Evolutionary conservation across 2,113 vertebrate genomes (phyloP).

Genomic region (Mobula birostris): DNA sequence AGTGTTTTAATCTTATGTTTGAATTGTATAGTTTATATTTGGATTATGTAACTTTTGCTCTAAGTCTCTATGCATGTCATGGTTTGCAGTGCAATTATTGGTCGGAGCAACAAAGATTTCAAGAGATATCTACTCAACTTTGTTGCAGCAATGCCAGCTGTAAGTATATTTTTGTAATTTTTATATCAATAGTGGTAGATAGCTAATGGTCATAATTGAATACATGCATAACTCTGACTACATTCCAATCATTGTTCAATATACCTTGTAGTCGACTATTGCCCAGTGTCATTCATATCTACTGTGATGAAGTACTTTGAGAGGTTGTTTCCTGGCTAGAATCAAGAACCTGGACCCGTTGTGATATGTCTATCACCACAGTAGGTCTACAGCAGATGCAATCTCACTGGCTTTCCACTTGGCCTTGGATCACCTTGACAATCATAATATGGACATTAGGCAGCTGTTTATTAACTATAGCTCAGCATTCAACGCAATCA

Average conservation of each 20-base stretch:
- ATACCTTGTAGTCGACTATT: not conserved
- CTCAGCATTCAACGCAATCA: too few species aligned
- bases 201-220: not conserved
- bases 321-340: too few species aligned
- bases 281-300: too few species aligned
- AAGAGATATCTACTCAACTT: conserved; percentile 91
- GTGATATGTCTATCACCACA: too few species aligned
- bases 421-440: too few species aligned
- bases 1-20: conserved; percentile 40
- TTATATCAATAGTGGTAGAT: conserved; percentile 25
- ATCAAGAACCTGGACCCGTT: too few species aligned
- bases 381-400: too few species aligned
- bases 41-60: conserved; percentile 40
- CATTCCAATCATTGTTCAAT: not conserved
- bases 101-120: conserved; percentile 90
- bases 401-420: too few species aligned
- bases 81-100: conserved; percentile 95
- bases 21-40: conserved; percentile 39
- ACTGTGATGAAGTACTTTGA: too few species aligned
- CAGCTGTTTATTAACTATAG: too few species aligned
- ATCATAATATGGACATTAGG: too few species aligned
- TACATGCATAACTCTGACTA: not conserved
- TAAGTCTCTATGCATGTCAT: conserved; percentile 63
- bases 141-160: conserved; percentile 90
- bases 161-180: conserved; percentile 65